Evolutionary conservation across 2,797 vertebrate genomes (phyloP).

Genomic region (Amazonetta brasiliensis): DNA sequence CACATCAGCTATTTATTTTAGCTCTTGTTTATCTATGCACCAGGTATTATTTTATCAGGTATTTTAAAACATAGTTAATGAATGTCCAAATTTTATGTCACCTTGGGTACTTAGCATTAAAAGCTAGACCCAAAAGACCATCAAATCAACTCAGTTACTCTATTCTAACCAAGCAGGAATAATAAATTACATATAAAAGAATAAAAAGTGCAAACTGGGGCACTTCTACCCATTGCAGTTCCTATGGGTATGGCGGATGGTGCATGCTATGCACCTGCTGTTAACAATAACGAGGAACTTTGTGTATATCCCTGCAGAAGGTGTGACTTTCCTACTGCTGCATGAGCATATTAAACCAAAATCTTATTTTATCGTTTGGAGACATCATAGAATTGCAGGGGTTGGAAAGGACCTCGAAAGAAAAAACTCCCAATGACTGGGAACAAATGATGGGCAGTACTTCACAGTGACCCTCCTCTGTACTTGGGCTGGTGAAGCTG

Average conservation of each 20-base stretch:
- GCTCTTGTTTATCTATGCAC: background rate
- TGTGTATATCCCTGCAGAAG: background rate
- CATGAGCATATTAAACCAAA: background rate
- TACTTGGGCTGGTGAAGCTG: background rate
- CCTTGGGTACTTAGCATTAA: background rate
- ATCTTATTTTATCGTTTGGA: background rate
- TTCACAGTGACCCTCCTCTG: rapidly evolving
- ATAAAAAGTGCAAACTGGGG: background rate
- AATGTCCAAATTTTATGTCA: background rate
- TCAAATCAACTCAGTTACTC: background rate
- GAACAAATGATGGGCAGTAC: rapidly evolving
- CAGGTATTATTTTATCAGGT: background rate
- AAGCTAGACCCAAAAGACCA: background rate
- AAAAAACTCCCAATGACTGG: background rate
- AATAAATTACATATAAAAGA: background rate
- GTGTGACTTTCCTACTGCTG: background rate
- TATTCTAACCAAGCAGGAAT: background rate
- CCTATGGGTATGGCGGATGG: too few species aligned
- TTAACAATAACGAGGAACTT: too few species aligned
- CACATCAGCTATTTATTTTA: background rate
- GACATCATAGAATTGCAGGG: too few species aligned
- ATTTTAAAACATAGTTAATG: background rate
- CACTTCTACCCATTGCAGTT: background rate
- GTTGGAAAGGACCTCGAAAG: too few species aligned
- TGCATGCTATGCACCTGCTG: background rate